Evolutionary conservation across 2,888 invertebrate species (phyloP), one percentile per base, ranked within the genome.

Genomic region (Iselma pallidipennis): DNA sequence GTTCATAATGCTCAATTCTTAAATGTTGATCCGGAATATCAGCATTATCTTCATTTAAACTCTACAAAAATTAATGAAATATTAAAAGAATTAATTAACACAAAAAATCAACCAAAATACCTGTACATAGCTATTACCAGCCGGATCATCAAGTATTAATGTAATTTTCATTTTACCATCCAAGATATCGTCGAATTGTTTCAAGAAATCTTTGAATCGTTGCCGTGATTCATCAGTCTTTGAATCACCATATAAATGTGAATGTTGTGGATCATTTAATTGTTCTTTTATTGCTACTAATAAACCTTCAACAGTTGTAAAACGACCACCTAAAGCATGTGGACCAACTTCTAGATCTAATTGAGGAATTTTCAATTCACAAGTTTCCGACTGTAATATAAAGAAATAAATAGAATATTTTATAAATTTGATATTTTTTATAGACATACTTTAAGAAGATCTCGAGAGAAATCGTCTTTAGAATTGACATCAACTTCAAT

Each of bases 101-200:
- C n/a, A n/a, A n/a, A 25, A 25, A 61, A 54, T 63, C 29, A 65
- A 48, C 59, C 10, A 25, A 59, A 33, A 49, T 71, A 85, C 86
- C 84, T 95, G 94, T 48, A 98, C 86, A 78, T 97, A 98, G 67
- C 96, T 97, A 82, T 98, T 98, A 0, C 99, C 99, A 7, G 98
- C 95, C 1, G 98, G 96, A 84, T 99, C 99, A 80, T 98, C 95
- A 66, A 99, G 82, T 2, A 98, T 79, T 1, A 99, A 69, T 0
- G 95, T 95, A 0, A 92, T 85, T 4, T 83, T 72, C 9, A 82
- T 80, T 70, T 87, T 81, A 1, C 91, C 86, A 0, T 84, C 81
- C 19, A 94, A 77, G 10, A 94, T 87, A 55, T 88, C 82, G 49
- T 91, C 86, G 57, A 96, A 82, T 68, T 88, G 84, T 0, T 80